These are phyloP conservation scores for Rhinolophus sinicus DNA, from an alignment of 2,113 vertebrate genomes.

Conservation along the genomic window DNA sequence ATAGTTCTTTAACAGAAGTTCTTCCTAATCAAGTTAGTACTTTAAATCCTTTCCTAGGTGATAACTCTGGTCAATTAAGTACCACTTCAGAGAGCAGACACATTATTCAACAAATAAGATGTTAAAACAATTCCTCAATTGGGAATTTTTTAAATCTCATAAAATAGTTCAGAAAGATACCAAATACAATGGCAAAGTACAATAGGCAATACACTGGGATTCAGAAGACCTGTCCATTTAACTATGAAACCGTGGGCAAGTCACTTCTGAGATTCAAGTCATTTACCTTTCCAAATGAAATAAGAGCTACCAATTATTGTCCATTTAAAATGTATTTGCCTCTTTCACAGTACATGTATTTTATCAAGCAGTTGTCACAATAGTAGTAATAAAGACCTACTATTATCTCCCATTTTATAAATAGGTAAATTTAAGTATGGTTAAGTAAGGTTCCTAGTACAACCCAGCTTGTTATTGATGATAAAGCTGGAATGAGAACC, in stretches of 20 bases:
- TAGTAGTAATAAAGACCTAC: background rate
- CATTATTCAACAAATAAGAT: slow-evolving; percentile 30
- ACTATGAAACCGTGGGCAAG: background rate
- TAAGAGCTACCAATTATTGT: background rate
- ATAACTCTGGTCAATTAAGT: slow-evolving; percentile 36
- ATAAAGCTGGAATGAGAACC: background rate
- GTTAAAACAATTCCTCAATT: slow-evolving; percentile 19
- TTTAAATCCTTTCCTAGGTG: slow-evolving; percentile 3
- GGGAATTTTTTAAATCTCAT: slow-evolving; percentile 1
- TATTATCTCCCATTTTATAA: background rate
- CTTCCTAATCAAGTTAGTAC: background rate
- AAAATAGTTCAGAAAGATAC: slow-evolving; percentile 21
- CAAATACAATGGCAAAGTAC: background rate
- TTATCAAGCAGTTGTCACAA: background rate
- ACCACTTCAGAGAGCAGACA: background rate
- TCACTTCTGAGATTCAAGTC: slow-evolving; percentile 27
- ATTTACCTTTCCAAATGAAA: background rate
- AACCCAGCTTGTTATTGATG: background rate
- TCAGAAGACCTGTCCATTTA: slow-evolving; percentile 22
- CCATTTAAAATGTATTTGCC: slow-evolving; percentile 13
- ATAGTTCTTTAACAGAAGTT: slow-evolving; percentile 17
- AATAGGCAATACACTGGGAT: background rate
- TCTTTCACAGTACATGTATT: background rate
- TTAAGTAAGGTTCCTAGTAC: background rate
- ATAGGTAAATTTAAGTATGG: background rate